A percentile compares a stretch with the other conserved stretches of the same genome.
Conservation (phyloP, 2,113 vertebrate species). For the Circaetus gallicus region DNA sequence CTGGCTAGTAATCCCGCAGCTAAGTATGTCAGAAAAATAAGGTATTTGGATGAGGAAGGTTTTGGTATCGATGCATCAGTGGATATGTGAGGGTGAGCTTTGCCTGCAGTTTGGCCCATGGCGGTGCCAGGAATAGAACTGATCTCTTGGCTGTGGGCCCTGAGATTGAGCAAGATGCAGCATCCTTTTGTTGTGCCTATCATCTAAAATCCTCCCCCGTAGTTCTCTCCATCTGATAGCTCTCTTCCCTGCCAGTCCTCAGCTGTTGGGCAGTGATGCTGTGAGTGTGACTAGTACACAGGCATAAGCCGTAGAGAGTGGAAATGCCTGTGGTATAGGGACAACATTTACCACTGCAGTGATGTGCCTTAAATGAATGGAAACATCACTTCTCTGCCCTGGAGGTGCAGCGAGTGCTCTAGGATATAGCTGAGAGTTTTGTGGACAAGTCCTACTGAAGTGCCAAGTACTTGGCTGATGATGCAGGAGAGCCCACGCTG, state of each 20-base stretch:
- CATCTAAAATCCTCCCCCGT: background rate
- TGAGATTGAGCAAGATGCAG: background rate
- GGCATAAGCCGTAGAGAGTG: background rate
- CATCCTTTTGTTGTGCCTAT: background rate
- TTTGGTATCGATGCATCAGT: background rate
- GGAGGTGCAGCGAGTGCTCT: background rate
- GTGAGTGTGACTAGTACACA: background rate
- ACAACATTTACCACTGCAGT: fast-evolving
- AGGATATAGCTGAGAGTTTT: background rate
- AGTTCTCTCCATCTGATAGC: slow-evolving; percentile 7
- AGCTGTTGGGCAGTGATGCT: background rate
- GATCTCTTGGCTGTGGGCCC: slow-evolving; percentile 10
- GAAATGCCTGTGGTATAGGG: background rate
- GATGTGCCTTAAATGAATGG: background rate
- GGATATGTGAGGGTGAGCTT: background rate
- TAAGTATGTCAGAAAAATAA: background rate
- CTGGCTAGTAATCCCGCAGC: background rate
- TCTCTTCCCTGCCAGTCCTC: background rate
- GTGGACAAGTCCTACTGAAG: background rate
- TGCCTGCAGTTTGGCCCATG: background rate
- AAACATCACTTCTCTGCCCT: background rate
- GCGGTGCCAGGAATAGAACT: background rate
- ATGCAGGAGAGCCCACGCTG: background rate
- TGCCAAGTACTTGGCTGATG: background rate
- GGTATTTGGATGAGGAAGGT: background rate